Base-by-base conservation (phyloP, 1,140 invertebrate species). In the Mycetomoellerius zeteki region DNA sequence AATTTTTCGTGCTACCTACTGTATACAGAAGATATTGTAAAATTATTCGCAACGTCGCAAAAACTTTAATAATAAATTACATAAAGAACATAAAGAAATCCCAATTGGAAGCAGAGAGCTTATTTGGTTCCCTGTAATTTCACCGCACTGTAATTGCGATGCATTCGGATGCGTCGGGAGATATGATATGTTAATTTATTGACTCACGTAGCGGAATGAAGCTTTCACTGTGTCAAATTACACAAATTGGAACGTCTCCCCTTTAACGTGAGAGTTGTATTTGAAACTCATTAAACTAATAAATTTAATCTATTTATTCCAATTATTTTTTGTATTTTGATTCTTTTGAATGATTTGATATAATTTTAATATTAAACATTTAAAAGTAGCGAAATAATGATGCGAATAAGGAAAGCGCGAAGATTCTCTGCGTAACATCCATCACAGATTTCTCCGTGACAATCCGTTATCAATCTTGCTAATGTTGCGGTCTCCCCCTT, bases 381-480 rank as follows among this genome's bases (percentile, higher is more conserved):
- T 82, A 27, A 16, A 82, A 37, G 1, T 30, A 47, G 24, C 24
- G 65, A 58, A 58, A 19, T 43, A 14, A 14, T 27, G n/a, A 43
- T 7, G 47, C 4, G n/a, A 69, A 58, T 72, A 16, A 30, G 24
- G 10, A 30, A 30, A 73, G 50, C 54, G 33, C 47, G 62, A 58
- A 24, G n/a, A 60, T 85, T 89, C 58, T 65, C 50, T 30, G 60
- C 21, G 65, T 85, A 62, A 62, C 73, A 92, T 92, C 85, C 85
- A 92, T 92, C 89, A 92, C 82, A 50, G 77, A 75, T 82, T 56
- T 92, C 75, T 64, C 84, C 65, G 50, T 85, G 91, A 90, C 90
- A 88, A 87, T 91, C 88, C 86, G 86, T 90, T 92, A 92, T 92
- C 91, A 92, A 92, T 92, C 91, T 92, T 86, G 87, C 89, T 92